phyloP scores from a whole-genome alignment of 37 sponge, comb jelly and placozoan species.

The Aplysina aerophoba region DNA sequence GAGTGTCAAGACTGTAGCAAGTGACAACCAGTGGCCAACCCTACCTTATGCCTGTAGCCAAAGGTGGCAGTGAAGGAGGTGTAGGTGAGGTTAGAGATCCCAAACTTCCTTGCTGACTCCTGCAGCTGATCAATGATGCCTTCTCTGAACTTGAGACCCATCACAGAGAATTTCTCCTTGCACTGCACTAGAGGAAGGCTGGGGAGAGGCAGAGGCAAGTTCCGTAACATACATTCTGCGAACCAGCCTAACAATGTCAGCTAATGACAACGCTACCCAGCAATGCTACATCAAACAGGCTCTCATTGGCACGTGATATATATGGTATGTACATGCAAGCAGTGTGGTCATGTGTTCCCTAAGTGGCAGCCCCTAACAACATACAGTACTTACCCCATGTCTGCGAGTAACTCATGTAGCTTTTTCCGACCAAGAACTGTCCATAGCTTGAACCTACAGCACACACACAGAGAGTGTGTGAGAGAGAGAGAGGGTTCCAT shows the following conservation, averaged over 20 bases:
- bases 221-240: no score
- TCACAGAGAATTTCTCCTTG: slow-evolving; percentile 91
- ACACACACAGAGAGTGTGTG: no score
- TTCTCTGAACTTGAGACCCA: slow-evolving; percentile 84
- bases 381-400: slow-evolving; percentile 98
- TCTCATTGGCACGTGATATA: no score
- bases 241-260: no score
- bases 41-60: slow-evolving; percentile 89
- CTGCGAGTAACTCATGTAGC: slow-evolving; percentile 92
- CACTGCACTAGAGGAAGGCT: slow-evolving; percentile 87
- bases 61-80: slow-evolving; percentile 84
- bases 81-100: slow-evolving; percentile 70
- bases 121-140: slow-evolving; percentile 75
- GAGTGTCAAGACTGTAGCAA: no score
- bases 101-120: slow-evolving; percentile 62
- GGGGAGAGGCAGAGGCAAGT: no score
- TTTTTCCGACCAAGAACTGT: slow-evolving; percentile 91
- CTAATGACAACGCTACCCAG: no score
- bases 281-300: no score
- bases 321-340: no score
- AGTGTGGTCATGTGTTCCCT: no score
- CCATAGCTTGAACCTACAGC: slow-evolving; percentile 87
- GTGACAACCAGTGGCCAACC: not conserved
- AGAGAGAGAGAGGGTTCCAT: no score
- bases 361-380: slow-evolving; percentile 14